A percentile compares a stretch with the other conserved stretches of the same genome.
Conservation (phyloP, 2,888 invertebrate genomes). For the Syrphus vitripennis region DNA sequence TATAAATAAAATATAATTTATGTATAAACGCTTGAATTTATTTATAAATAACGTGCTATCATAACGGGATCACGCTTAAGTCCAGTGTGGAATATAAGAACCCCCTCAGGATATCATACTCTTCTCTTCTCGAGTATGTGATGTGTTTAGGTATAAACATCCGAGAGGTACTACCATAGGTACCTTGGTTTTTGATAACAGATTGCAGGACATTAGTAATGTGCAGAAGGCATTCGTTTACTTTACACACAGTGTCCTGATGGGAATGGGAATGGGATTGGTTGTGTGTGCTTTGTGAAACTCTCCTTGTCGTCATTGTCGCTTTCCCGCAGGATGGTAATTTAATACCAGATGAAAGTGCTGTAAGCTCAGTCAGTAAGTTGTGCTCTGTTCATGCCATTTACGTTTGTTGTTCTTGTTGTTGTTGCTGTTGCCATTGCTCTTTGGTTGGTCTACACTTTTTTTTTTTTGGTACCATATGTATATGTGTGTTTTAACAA, state of each 20-base stretch:
- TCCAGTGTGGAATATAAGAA: constrained; percentile 24
- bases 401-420: not conserved
- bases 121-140: constrained; percentile 7
- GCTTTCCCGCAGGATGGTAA: constrained; percentile 34
- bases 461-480: not conserved
- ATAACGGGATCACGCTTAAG: constrained; percentile 35
- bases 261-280: not conserved
- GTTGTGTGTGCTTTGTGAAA: constrained; percentile 22
- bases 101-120: constrained; percentile 46
- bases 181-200: constrained; percentile 57
- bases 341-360: constrained; percentile 63
- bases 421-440: not conserved
- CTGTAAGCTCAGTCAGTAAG: constrained; percentile 58
- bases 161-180: no score
- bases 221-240: constrained; percentile 56
- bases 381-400: not conserved
- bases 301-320: not conserved
- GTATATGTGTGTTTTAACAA: constrained; percentile 32
- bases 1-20: constrained; percentile 59
- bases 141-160: constrained; percentile 5
- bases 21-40: constrained; percentile 53
- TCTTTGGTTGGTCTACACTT: not conserved
- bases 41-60: constrained; percentile 67
- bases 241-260: not conserved
- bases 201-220: constrained; percentile 70